Evolutionary conservation across 2,113 vertebrate genomes (phyloP), one percentile per base, ranked within the genome.

Genomic region (Procapra przewalskii): DNA sequence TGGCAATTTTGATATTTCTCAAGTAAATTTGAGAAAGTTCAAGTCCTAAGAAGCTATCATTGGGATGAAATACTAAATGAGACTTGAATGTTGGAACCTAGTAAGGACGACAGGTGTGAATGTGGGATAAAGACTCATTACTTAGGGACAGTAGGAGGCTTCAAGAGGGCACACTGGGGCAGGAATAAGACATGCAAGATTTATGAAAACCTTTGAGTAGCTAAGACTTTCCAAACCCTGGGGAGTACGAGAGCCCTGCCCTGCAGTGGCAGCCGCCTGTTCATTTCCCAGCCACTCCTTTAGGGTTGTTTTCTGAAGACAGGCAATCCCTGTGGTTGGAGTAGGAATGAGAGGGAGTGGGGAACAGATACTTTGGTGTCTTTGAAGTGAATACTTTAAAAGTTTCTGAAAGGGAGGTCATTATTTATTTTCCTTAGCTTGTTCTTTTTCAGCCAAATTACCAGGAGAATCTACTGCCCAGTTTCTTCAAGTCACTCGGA

Each of bases 271-370:
- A 86, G 95, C 31, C 5, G 79, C 81, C 2, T n/a, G 9, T 31
- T 94, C 59, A 9, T 50, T 96, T 90, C 79, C 88, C 93, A 94
- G 9, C 64, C 43, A 48, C 62, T 97, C 92, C 93, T 95, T 82
- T 55, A 21, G 90, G 40, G 85, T 45, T 96, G 91, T 97, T 97
- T 97, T 97, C 94, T 90, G 94, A 54, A 97, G 90, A 80, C 52
- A 77, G 62, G 60, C 90, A 77, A 62, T 91, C 33, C 2, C 77
- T 97, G 96, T 83, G 91, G 94, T 94, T 79, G 81, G 36, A 89
- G 31, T 6, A 62, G 85, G 79, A 91, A 77, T 59, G 43, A 40
- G 48, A 88, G 77, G 29, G 54, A 45, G 16, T 45, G 33, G 52
- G 31, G 80, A 55, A 54, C 62, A 57, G 50, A 90, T 84, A 45